These are phyloP conservation scores for Halictus quadricinctus DNA, from an alignment of 2,888 invertebrate genomes.

Conservation along the genomic window DNA sequence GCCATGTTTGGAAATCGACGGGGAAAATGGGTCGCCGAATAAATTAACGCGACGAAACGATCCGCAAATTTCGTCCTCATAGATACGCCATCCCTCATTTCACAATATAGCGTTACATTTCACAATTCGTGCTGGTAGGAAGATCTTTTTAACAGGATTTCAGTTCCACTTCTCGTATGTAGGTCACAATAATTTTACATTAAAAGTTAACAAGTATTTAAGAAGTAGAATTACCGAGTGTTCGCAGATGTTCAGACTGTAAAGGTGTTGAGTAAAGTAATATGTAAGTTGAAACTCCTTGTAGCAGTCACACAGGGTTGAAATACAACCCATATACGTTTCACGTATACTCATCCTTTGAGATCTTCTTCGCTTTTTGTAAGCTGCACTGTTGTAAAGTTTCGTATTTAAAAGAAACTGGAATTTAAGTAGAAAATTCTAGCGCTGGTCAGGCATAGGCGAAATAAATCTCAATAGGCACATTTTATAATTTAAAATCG, in stretches of 20 bases:
- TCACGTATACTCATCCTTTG: background rate
- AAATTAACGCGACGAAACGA: constrained; percentile 39
- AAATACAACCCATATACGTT: background rate
- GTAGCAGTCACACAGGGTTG: background rate
- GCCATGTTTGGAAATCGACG: constrained; percentile 31
- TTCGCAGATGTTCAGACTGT: too few species aligned
- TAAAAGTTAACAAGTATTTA: background rate
- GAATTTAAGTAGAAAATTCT: too few species aligned
- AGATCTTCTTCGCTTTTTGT: too few species aligned
- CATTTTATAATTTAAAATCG: too few species aligned
- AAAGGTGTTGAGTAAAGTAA: background rate
- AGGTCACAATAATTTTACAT: background rate
- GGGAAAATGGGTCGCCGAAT: constrained; percentile 52
- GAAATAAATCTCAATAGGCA: too few species aligned
- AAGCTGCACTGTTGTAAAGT: too few species aligned
- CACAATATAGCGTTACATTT: background rate
- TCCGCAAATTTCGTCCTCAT: constrained; percentile 11
- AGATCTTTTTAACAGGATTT: background rate
- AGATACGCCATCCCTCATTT: background rate
- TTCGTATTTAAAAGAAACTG: too few species aligned
- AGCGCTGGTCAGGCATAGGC: too few species aligned
- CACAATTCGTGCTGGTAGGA: background rate
- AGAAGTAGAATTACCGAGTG: background rate
- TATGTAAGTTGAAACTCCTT: background rate
- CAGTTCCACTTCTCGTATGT: background rate